Conservation (phyloP, 1,140 invertebrate species). For the Drosophila varians region DNA sequence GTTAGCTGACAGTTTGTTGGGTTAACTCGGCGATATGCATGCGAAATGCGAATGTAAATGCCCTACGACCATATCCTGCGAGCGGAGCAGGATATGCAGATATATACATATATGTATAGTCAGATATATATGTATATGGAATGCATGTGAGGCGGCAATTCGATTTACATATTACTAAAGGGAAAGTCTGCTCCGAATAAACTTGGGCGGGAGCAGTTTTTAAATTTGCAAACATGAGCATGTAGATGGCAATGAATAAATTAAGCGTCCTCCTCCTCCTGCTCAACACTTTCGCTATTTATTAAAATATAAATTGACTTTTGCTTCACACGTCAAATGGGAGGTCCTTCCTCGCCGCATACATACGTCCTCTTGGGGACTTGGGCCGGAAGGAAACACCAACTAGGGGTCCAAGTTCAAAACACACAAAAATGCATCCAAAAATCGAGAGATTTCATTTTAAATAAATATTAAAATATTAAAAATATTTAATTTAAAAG, state of each 20-base stretch:
- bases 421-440: too few species aligned
- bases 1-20: conserved; percentile 10
- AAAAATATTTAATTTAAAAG: too few species aligned
- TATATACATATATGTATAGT: too few species aligned
- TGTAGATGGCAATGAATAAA: conserved; percentile 81
- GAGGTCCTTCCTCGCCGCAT: too few species aligned
- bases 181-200: conserved; percentile 78
- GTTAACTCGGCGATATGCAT: conserved; percentile 57
- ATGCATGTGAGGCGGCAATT: conserved; percentile 50
- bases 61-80: conserved; percentile 17
- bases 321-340: conserved; percentile 4
- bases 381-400: neutral
- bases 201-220: conserved; percentile 66
- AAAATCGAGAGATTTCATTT: too few species aligned
- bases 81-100: conserved; percentile 55
- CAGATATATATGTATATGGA: neutral
- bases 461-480: too few species aligned
- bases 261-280: conserved; percentile 45
- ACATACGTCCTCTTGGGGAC: too few species aligned
- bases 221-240: conserved; percentile 80
- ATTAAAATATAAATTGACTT: conserved; percentile 71
- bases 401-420: neutral
- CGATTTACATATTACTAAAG: conserved; percentile 75
- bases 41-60: conserved; percentile 52
- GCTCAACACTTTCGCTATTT: conserved; percentile 76